These are phyloP conservation scores for Gavialis gangeticus DNA, from an alignment of 2,113 vertebrate genomes.

Conservation along the genomic window DNA sequence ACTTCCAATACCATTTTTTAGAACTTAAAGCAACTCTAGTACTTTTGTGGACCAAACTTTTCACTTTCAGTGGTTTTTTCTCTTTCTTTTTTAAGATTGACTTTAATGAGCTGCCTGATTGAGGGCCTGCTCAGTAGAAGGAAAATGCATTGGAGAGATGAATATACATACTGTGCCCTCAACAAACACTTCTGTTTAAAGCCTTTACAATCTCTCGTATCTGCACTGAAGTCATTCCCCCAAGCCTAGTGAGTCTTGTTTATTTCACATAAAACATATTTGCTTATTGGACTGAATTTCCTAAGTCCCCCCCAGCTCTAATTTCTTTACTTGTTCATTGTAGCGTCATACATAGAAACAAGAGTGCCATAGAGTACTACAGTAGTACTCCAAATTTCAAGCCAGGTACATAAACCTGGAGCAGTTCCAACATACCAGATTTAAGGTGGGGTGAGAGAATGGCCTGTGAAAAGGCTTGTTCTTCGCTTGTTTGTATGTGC, in stretches of 20 bases:
- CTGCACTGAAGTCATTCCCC: not conserved
- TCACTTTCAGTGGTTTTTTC: not conserved
- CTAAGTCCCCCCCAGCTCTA: not conserved
- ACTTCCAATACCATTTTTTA: constrained; percentile 10
- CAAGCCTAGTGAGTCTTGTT: not conserved
- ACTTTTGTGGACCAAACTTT: not conserved
- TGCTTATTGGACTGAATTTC: not conserved
- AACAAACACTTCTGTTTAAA: not conserved
- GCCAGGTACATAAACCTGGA: not conserved
- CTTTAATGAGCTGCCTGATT: not conserved
- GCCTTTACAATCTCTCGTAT: not conserved
- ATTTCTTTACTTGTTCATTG: rapidly evolving
- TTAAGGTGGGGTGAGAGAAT: not conserved
- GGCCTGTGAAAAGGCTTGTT: not conserved
- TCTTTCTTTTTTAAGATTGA: not conserved
- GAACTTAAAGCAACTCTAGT: not conserved
- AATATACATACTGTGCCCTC: not conserved
- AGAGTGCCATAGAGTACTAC: not conserved
- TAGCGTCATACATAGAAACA: not conserved
- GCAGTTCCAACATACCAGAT: not conserved
- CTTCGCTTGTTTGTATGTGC: not conserved
- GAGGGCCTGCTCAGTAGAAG: not conserved
- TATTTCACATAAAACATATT: not conserved
- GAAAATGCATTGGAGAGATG: not conserved
- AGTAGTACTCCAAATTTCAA: not conserved